Percentiles rank a stretch among this genome's conserved stretches.
phyloP scores from a whole-genome alignment of 2,113 vertebrate species.

The Rhinopomastus cyanomelas region DNA sequence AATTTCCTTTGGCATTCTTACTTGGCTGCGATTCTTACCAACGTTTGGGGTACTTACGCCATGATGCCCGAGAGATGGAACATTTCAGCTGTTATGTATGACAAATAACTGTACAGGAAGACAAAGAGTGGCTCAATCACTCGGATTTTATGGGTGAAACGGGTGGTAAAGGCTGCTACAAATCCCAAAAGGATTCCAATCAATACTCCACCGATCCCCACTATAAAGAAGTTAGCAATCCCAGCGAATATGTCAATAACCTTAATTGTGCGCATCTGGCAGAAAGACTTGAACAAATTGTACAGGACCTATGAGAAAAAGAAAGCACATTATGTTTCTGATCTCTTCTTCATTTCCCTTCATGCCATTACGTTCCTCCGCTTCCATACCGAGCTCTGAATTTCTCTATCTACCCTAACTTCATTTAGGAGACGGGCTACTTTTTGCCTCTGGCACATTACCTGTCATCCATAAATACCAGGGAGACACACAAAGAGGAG shows the following conservation, averaged over 20 bases:
- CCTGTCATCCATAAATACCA: neutral
- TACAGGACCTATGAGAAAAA: slow-evolving; percentile 86
- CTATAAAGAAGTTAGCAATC: slow-evolving; percentile 89
- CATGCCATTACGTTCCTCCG: neutral
- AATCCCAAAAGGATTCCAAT: slow-evolving; percentile 93
- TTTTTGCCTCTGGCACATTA: neutral
- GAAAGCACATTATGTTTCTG: slow-evolving; percentile 39
- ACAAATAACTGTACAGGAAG: slow-evolving; percentile 97
- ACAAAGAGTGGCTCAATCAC: slow-evolving; percentile 98
- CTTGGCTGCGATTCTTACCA: slow-evolving; percentile 23
- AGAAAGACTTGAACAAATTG: slow-evolving; percentile 95
- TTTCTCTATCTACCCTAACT: neutral
- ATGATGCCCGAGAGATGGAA: slow-evolving; percentile 95
- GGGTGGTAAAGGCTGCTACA: slow-evolving; percentile 93
- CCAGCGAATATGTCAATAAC: slow-evolving; percentile 89
- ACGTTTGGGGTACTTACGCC: slow-evolving; percentile 86
- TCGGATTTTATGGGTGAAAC: slow-evolving; percentile 91
- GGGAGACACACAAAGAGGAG: neutral
- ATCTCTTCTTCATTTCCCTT: neutral
- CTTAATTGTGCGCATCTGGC: slow-evolving; percentile 88
- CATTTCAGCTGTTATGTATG: slow-evolving; percentile 94
- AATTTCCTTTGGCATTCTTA: slow-evolving; percentile 6
- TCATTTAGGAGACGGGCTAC: neutral
- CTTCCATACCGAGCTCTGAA: neutral
- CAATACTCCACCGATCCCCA: slow-evolving; percentile 89